Evolutionary conservation across 1,140 invertebrate genomes (phyloP), one percentile per base, ranked within the genome.

Genomic region (Ips nitidus): DNA sequence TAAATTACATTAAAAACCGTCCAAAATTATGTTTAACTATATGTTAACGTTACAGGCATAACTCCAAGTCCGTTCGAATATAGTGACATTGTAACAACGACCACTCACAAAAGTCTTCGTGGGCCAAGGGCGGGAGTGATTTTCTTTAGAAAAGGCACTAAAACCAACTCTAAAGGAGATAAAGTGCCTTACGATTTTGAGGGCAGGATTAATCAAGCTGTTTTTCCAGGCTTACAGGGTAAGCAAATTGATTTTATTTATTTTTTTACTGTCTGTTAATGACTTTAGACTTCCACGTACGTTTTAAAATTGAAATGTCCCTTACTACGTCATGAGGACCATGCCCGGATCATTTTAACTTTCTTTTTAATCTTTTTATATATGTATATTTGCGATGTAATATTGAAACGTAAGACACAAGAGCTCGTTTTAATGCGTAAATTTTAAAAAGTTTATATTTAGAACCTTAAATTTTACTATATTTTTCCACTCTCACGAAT

Each of bases 81-180:
- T 77, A 91, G 93, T 76, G 95, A 99, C 81, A 86, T 99, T 77
- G 97, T 99, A 4, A 92, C 92, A 0, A 97, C 95, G 2, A 99
- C 97, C 0, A 98, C 96, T 0, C 96, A 98, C 82, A 99, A 99
- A 79, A 97, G 95, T 4, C 83, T 99, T 36, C 84, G 96, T 73
- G 96, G 96, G 0, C 94, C 96, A 1, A 87, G 94, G 45, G 92
- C 94, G 56, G 94, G 92, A 2, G 86, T 97, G 41, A 95, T 97
- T 69, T 97, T 97, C 83, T 97, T 84, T 84, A 88, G 93, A 52
- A 96, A 94, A 84, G 94, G 94, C 2, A 85, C 94, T 1, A 85
- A 86, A 73, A 83, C 86, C 1, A 87, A 87, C 69, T 86, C 91
- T 66, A 90, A 91, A 76, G 94, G 94, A 0, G 87, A 91, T 7